Evolutionary conservation across 1,140 invertebrate species (phyloP).

Genomic region (Hycleus phaleratus): DNA sequence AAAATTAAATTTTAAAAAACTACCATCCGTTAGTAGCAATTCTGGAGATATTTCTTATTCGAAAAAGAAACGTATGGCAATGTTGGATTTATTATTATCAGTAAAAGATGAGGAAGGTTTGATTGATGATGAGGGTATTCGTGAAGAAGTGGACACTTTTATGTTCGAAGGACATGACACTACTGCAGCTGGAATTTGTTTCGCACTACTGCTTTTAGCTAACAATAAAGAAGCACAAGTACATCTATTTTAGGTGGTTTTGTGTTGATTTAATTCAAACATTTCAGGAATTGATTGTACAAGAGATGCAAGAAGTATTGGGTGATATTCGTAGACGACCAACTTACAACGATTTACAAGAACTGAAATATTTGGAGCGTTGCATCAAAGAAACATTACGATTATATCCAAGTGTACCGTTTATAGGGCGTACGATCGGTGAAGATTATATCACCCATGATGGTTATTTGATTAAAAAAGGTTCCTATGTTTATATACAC

Average conservation of each 20-base stretch:
- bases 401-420: conserved; percentile 59
- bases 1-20: conserved; percentile 5
- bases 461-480: conserved; percentile 6
- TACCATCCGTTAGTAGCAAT: background rate
- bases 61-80: conserved; percentile 55
- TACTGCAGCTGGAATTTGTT: conserved; percentile 37
- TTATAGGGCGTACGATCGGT: conserved; percentile 48
- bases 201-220: conserved; percentile 37
- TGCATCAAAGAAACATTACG: conserved; percentile 56
- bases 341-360: conserved; percentile 49
- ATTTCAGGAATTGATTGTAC: conserved; percentile 4
- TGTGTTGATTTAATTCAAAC: background rate
- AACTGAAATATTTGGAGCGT: conserved; percentile 58
- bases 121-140: conserved; percentile 56
- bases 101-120: conserved; percentile 45
- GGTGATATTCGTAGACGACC: conserved; percentile 41
- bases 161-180: conserved; percentile 59
- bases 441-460: conserved; percentile 42
- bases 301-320: conserved; percentile 57
- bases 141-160: conserved; percentile 77
- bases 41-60: background rate
- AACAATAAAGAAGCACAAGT: conserved; percentile 31
- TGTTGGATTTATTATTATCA: conserved; percentile 69
- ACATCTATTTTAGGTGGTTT: background rate
- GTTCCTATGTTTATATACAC: conserved; percentile 5